A percentile compares a stretch with the other conserved stretches of the same genome.
Evolutionary conservation across 2,797 vertebrate genomes (phyloP).

Genomic region (Brachyrhaphis roseni): DNA sequence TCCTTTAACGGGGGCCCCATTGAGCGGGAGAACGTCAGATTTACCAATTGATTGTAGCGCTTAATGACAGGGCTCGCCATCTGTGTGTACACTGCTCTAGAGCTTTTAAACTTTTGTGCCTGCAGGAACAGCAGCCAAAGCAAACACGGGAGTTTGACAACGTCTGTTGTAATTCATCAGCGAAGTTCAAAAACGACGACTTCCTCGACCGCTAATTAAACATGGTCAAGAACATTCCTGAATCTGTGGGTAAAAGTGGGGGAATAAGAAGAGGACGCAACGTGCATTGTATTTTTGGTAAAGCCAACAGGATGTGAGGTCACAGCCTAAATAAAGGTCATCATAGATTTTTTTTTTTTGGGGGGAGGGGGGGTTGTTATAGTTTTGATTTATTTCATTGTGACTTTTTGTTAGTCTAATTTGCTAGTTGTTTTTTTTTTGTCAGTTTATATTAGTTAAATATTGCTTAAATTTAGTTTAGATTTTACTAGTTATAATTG

Average conservation of each 20-base stretch:
- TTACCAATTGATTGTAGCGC: conserved; percentile 27
- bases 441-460: no score
- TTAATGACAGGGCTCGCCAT: conserved; percentile 41
- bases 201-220: neutral
- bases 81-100: conserved; percentile 28
- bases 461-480: no score
- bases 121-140: conserved; percentile 2
- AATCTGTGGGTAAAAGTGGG: neutral
- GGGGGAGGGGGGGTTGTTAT: no score
- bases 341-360: no score
- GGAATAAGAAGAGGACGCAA: neutral
- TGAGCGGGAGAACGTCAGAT: conserved; percentile 29
- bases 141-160: conserved; percentile 10
- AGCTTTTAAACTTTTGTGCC: conserved; percentile 11
- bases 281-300: neutral
- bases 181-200: neutral
- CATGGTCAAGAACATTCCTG: neutral
- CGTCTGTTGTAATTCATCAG: conserved; percentile 13
- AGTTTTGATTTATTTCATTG: no score
- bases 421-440: no score
- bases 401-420: no score
- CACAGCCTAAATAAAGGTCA: neutral
- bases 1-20: conserved; percentile 37
- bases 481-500: no score
- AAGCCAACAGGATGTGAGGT: neutral